phyloP scores from a whole-genome alignment of 2,797 vertebrate species.

The Synanceia verrucosa region DNA sequence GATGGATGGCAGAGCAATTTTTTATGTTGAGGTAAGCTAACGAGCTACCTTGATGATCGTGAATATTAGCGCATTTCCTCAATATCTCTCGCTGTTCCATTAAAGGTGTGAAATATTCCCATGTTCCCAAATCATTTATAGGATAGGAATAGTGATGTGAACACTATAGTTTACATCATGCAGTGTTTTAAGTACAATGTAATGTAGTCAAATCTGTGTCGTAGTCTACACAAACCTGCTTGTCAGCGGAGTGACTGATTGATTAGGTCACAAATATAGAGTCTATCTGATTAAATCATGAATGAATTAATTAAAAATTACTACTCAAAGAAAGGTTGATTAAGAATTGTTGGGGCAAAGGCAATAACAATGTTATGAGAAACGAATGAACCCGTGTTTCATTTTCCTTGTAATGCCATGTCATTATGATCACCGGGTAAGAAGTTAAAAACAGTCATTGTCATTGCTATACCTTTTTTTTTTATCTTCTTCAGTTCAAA shows the following conservation, averaged over 20 bases:
- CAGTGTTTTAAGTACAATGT: not conserved
- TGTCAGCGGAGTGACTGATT: not conserved
- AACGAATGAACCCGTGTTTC: not conserved
- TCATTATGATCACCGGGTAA: not conserved
- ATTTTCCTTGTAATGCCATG: not conserved
- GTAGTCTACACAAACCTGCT: not conserved
- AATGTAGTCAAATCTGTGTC: not conserved
- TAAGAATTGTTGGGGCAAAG: not conserved
- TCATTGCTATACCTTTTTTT: slow-evolving; percentile 33
- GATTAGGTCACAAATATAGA: not conserved
- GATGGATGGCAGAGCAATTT: too few species aligned
- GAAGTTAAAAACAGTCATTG: slow-evolving; percentile 9
- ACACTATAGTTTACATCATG: too few species aligned
- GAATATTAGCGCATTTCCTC: too few species aligned
- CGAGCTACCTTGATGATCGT: too few species aligned
- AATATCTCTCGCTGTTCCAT: too few species aligned
- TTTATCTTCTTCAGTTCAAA: slow-evolving; percentile 25
- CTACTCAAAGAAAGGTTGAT: not conserved
- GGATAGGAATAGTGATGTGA: too few species aligned
- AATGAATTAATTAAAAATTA: not conserved
- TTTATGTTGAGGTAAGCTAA: too few species aligned
- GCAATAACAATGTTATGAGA: not conserved
- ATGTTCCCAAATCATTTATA: too few species aligned
- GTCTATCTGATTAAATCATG: not conserved
- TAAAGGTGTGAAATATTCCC: too few species aligned